Percentiles rank a stretch among this genome's conserved stretches.
Evolutionary conservation across 2,888 invertebrate species (phyloP).

Genomic region (Himalopsyche anomala): DNA sequence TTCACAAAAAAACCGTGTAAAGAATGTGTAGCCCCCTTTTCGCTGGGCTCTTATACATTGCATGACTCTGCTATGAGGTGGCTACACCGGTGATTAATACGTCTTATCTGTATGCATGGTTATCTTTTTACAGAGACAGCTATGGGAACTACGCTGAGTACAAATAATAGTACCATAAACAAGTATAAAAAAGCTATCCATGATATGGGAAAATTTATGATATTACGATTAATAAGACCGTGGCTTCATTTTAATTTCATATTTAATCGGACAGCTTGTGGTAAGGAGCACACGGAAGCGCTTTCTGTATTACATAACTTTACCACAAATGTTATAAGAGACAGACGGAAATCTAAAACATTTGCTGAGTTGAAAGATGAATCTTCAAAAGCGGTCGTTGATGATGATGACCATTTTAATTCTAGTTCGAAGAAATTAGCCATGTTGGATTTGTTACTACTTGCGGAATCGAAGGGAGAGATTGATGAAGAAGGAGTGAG

Average conservation of each 20-base stretch:
- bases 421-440: slow-evolving; percentile 72
- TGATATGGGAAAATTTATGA: slow-evolving; percentile 70
- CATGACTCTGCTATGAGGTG: too few species aligned
- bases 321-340: too few species aligned
- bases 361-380: too few species aligned
- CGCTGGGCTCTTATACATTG: too few species aligned
- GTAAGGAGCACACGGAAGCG: slow-evolving; percentile 72
- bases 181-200: slow-evolving; percentile 80
- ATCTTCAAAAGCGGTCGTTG: neutral
- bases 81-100: too few species aligned
- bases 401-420: slow-evolving; percentile 33
- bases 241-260: slow-evolving; percentile 77
- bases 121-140: slow-evolving; percentile 79
- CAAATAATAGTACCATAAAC: slow-evolving; percentile 69
- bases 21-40: too few species aligned
- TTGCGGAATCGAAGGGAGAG: slow-evolving; percentile 77
- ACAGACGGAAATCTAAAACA: too few species aligned
- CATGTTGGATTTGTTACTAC: slow-evolving; percentile 80
- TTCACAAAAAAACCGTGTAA: too few species aligned
- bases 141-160: slow-evolving; percentile 82
- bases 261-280: slow-evolving; percentile 75
- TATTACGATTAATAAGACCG: slow-evolving; percentile 73
- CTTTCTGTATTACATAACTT: slow-evolving; percentile 73
- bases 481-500: slow-evolving; percentile 79
- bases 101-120: too few species aligned